phyloP scores from a whole-genome alignment of 2,888 invertebrate species.

The Agrotis segetum region DNA sequence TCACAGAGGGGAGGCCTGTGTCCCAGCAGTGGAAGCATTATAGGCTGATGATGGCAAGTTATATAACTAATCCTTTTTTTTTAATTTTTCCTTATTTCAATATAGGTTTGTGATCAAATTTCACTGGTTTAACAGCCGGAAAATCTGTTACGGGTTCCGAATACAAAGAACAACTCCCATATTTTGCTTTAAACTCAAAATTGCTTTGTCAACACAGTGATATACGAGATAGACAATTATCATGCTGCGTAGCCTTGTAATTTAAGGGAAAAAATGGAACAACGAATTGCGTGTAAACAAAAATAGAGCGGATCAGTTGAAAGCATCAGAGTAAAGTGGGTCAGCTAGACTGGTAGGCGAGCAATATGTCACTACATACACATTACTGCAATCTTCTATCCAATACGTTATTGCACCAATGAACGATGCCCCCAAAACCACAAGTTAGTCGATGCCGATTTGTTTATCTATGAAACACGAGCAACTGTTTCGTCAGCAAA shows the following conservation, averaged over 20 bases:
- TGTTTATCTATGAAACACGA: constrained; percentile 41
- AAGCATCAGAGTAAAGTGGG: constrained; percentile 45
- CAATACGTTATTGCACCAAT: constrained; percentile 39
- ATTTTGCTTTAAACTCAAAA: background rate
- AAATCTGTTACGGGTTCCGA: background rate
- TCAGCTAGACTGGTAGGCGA: constrained; percentile 33
- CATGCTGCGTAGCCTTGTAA: background rate
- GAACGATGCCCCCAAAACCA: constrained; percentile 18
- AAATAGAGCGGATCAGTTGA: constrained; percentile 25
- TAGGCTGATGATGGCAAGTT: no score
- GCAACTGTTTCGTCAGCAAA: constrained; percentile 25
- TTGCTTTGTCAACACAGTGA: background rate
- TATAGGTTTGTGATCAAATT: background rate
- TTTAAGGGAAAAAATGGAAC: background rate
- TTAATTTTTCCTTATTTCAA: background rate
- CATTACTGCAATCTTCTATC: constrained; percentile 52
- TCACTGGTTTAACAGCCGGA: background rate
- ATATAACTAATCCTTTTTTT: no score
- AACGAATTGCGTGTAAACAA: constrained; percentile 21
- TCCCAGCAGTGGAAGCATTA: no score
- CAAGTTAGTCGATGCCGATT: constrained; percentile 35
- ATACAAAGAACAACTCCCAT: background rate
- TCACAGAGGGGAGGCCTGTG: no score
- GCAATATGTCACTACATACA: constrained; percentile 56
- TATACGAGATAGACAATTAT: constrained; percentile 2